phyloP scores from a whole-genome alignment of 1,140 invertebrate species.

The Saccostrea echinata region DNA sequence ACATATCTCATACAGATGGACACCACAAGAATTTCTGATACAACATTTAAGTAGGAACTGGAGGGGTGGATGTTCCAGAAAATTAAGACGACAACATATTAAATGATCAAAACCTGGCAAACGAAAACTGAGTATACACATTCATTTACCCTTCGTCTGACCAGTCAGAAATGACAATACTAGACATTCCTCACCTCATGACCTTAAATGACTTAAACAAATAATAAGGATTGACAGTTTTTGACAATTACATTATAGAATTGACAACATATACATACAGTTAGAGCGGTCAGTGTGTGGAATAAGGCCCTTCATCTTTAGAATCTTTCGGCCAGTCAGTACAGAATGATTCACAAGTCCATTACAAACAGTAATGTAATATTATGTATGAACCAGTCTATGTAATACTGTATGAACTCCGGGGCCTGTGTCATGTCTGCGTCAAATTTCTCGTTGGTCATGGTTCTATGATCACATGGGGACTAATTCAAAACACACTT shows the following conservation, averaged over 20 bases:
- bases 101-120: no score
- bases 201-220: not conserved
- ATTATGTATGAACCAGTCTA: not conserved
- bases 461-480: not conserved
- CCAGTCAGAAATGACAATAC: not conserved
- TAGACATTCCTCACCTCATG: not conserved
- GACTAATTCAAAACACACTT: slow-evolving; percentile 4
- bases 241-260: not conserved
- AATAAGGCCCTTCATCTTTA: not conserved
- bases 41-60: no score
- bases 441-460: slow-evolving; percentile 19
- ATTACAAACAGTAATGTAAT: not conserved
- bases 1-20: no score
- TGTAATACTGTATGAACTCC: not conserved
- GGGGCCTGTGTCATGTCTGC: not conserved
- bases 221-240: not conserved
- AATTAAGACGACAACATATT: no score
- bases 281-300: not conserved
- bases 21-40: no score
- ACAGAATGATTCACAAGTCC: slow-evolving; percentile 9
- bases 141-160: not conserved
- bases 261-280: not conserved
- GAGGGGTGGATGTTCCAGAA: no score
- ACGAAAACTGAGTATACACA: no score
- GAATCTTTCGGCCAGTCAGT: not conserved